Conservation (phyloP, 1,140 invertebrate species). For the Diuraphis noxia region DNA sequence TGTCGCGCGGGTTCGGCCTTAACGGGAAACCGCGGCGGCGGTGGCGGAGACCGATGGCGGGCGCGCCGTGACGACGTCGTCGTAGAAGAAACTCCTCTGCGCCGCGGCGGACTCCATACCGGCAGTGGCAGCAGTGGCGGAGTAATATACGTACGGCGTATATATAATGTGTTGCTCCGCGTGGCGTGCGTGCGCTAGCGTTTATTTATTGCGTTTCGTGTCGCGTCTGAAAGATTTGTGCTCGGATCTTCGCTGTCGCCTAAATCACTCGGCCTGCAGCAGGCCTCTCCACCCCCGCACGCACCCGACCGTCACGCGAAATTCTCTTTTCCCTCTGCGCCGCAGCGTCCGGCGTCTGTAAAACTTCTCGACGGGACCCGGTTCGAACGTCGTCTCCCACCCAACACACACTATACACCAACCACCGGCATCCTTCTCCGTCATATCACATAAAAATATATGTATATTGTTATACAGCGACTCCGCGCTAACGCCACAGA, state of each 20-base stretch:
- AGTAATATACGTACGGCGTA: neutral
- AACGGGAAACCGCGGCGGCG: too few species aligned
- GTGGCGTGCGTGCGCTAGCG: neutral
- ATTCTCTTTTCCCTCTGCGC: too few species aligned
- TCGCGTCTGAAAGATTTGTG: conserved; percentile 50
- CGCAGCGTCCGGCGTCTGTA: neutral
- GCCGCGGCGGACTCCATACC: neutral
- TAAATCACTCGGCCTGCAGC: conserved; percentile 44
- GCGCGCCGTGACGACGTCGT: neutral
- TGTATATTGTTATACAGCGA: neutral
- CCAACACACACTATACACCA: too few species aligned
- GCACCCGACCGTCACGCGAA: too few species aligned
- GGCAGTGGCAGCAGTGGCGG: neutral
- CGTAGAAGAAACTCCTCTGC: neutral
- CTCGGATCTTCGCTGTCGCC: conserved; percentile 51
- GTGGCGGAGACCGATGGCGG: neutral
- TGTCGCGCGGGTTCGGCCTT: too few species aligned
- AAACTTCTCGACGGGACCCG: neutral
- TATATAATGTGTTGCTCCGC: neutral
- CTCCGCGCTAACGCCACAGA: neutral
- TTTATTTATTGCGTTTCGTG: conserved; percentile 48
- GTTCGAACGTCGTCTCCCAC: neutral
- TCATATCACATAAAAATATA: neutral
- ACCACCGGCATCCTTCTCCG: neutral
- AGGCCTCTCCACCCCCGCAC: too few species aligned